These are phyloP conservation scores for Chloromyia formosa DNA, from an alignment of 2,888 invertebrate genomes.

Conservation along the genomic window DNA sequence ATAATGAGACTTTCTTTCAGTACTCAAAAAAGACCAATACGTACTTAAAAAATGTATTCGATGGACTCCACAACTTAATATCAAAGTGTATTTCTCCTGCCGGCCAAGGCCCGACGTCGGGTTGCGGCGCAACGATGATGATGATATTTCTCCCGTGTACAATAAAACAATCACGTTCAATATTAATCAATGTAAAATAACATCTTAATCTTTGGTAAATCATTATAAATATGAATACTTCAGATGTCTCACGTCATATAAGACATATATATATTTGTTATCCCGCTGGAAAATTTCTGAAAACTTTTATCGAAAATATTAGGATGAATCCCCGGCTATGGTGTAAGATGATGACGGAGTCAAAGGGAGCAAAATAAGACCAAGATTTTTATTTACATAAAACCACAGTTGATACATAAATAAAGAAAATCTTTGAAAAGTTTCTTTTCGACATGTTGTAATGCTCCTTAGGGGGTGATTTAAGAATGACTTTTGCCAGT, in stretches of 20 bases:
- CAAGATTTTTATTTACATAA: constrained; percentile 49
- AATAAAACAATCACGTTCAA: no score
- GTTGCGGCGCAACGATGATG: no score
- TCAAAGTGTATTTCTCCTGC: no score
- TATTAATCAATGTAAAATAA: no score
- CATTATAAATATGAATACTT: neutral
- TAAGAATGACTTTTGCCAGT: constrained; percentile 41
- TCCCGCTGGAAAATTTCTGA: neutral
- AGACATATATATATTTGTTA: constrained; percentile 2
- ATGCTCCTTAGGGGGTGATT: constrained; percentile 50
- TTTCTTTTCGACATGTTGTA: constrained; percentile 49
- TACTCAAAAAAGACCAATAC: no score
- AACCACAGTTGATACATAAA: constrained; percentile 50
- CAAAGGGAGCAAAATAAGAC: constrained; percentile 6
- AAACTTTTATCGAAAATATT: constrained; percentile 23
- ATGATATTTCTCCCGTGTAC: no score
- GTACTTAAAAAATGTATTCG: no score
- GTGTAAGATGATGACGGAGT: neutral
- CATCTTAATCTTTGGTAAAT: neutral
- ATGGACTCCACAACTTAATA: no score
- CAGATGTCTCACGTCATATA: neutral
- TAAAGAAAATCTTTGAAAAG: constrained; percentile 47
- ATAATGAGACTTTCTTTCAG: no score
- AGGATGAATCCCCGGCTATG: neutral
- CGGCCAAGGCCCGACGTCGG: no score